Evolutionary conservation across 1,140 invertebrate genomes (phyloP).

Genomic region (Lepidurus arcticus): DNA sequence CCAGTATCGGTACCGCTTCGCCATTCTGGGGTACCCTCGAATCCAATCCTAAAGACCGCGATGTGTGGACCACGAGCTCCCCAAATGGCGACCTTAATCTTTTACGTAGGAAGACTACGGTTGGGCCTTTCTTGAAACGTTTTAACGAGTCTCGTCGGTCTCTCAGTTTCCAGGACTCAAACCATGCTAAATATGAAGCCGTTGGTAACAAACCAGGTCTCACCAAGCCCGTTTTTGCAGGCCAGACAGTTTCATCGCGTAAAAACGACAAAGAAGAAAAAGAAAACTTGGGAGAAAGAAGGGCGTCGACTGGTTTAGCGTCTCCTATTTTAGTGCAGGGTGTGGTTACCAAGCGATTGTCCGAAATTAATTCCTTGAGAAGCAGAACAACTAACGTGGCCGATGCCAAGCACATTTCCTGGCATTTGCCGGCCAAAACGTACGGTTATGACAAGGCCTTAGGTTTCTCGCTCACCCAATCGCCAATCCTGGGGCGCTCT

Average conservation of each 20-base stretch:
- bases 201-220: background rate
- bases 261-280: background rate
- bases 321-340: background rate
- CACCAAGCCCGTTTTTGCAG: background rate
- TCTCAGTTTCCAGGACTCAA: background rate
- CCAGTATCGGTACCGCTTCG: conserved; percentile 1
- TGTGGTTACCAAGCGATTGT: background rate
- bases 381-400: background rate
- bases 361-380: background rate
- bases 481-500: conserved; percentile 27
- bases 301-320: background rate
- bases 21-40: background rate
- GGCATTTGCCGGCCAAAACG: conserved; percentile 23
- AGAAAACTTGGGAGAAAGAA: background rate
- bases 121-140: background rate
- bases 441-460: conserved; percentile 30
- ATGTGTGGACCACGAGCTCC: background rate
- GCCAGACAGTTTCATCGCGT: background rate
- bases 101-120: background rate
- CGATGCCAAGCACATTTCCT: conserved; percentile 13
- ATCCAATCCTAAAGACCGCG: background rate
- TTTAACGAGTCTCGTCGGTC: background rate
- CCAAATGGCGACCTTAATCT: background rate
- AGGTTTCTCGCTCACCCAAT: background rate
- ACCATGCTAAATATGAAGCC: background rate